Conservation (phyloP, 37 sponge, comb jelly and placozoan species). For the Halisarca cf. caerulea region DNA sequence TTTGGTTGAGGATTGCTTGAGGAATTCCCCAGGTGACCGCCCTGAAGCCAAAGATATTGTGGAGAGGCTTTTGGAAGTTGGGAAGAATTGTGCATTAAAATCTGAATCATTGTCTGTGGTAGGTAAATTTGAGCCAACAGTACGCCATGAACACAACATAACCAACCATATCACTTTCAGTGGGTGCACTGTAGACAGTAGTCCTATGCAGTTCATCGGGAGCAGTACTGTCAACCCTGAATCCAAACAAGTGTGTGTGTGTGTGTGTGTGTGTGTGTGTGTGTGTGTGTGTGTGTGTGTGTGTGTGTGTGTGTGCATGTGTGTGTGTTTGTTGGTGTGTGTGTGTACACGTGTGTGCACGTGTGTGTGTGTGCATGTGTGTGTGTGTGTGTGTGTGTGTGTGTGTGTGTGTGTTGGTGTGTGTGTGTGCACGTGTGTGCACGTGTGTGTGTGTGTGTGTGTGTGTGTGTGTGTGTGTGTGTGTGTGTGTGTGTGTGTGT, state of each 20-base stretch:
- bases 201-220: no score
- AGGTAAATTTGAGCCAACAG: no score
- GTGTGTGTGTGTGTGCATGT: neutral
- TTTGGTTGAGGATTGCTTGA: no score
- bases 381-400: constrained; percentile 9
- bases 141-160: no score
- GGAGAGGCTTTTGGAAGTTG: no score
- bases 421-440: neutral
- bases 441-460: neutral
- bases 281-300: constrained; percentile 9
- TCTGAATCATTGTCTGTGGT: no score
- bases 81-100: no score
- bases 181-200: no score
- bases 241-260: neutral
- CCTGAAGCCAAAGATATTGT: no score
- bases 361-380: neutral
- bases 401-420: neutral
- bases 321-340: neutral
- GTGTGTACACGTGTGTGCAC: neutral
- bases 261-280: constrained; percentile 9
- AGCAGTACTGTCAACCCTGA: no score
- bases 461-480: neutral
- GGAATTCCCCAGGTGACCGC: no score
- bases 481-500: neutral
- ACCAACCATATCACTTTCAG: no score